phyloP scores from a whole-genome alignment of 2,888 invertebrate species.

The Tetragonula carbonaria region DNA sequence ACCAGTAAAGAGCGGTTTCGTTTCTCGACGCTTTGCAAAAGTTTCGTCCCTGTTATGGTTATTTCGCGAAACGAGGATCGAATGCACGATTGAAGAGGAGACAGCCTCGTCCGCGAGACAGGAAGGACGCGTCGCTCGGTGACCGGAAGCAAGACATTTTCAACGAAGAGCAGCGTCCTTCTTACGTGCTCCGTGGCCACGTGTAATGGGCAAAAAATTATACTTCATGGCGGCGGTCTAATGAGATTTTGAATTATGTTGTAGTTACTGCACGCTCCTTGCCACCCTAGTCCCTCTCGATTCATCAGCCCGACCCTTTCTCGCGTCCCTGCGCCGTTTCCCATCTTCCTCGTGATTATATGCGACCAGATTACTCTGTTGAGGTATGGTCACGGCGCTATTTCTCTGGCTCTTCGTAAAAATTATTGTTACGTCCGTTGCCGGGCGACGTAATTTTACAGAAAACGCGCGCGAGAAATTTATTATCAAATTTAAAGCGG shows the following conservation, averaged over 20 bases:
- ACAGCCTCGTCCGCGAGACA: conserved; percentile 14
- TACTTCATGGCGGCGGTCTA: conserved; percentile 77
- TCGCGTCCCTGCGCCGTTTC: not conserved
- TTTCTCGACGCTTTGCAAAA: not conserved
- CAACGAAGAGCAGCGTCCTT: conserved; percentile 49
- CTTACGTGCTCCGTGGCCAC: conserved; percentile 61
- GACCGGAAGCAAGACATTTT: conserved; percentile 54
- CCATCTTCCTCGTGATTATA: conserved; percentile 65
- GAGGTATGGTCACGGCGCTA: conserved; percentile 42
- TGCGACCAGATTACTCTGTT: conserved; percentile 76
- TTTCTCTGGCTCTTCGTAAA: conserved; percentile 65
- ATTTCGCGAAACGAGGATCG: not conserved
- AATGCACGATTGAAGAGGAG: conserved; percentile 1
- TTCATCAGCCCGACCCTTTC: conserved; percentile 29
- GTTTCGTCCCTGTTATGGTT: not conserved
- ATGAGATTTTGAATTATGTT: conserved; percentile 83
- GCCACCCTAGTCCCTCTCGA: conserved; percentile 28
- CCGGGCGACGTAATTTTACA: not conserved
- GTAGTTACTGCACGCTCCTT: conserved; percentile 70
- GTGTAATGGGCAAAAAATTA: conserved; percentile 79
- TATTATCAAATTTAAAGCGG: not conserved
- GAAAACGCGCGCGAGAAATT: not conserved
- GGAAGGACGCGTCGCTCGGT: conserved; percentile 31
- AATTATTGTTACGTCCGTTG: conserved; percentile 47
- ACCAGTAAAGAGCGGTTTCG: not conserved